Evolutionary conservation across 2,113 vertebrate species (phyloP).

Genomic region (Dasyornis broadbenti): DNA sequence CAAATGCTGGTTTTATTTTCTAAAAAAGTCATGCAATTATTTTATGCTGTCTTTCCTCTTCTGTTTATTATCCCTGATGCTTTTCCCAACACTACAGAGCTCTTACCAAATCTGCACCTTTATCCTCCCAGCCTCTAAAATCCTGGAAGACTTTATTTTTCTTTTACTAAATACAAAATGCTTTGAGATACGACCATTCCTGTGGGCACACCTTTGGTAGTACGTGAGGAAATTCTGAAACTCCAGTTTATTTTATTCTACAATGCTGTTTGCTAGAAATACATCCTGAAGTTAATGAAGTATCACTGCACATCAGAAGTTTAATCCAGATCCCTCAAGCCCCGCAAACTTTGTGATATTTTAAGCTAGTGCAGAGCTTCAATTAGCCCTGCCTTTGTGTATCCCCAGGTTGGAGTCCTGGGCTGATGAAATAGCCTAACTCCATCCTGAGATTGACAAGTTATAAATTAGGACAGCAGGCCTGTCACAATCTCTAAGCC

Average conservation of each 20-base stretch:
- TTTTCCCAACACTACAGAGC: neutral
- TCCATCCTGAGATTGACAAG: slow-evolving; percentile 44
- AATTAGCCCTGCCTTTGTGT: neutral
- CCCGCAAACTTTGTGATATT: neutral
- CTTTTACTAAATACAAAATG: neutral
- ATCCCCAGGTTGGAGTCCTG: neutral
- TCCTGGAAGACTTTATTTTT: neutral
- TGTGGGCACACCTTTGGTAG: neutral
- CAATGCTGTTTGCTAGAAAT: neutral
- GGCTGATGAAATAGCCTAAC: slow-evolving; percentile 10
- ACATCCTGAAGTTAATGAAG: neutral
- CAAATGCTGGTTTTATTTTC: neutral
- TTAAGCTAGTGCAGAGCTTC: neutral
- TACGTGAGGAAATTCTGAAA: neutral
- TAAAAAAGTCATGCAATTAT: neutral
- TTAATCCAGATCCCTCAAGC: neutral
- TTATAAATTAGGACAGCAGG: slow-evolving; percentile 58
- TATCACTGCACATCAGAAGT: neutral
- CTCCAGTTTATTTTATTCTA: neutral
- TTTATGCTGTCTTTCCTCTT: neutral
- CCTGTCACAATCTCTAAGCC: slow-evolving; percentile 58
- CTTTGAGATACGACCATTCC: neutral
- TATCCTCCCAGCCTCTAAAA: neutral
- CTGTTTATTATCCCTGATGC: neutral
- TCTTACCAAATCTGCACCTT: neutral